Evolutionary conservation across 2,113 vertebrate genomes (phyloP).

Genomic region (Himantopus leucocephalus): DNA sequence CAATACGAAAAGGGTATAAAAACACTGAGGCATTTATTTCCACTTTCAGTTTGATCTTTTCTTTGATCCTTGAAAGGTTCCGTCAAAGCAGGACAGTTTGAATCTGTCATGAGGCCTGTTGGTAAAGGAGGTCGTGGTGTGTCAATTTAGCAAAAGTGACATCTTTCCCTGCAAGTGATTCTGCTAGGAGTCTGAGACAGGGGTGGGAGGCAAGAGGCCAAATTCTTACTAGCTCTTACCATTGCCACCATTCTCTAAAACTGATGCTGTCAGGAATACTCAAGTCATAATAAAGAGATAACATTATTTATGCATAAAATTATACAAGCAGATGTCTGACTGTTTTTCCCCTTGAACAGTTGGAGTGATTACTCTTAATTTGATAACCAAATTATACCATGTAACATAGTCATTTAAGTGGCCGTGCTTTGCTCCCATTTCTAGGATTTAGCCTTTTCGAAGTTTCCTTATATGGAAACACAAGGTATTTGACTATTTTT

Average conservation of each 20-base stretch:
- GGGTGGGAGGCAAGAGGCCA: background rate
- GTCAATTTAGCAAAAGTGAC: background rate
- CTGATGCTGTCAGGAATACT: background rate
- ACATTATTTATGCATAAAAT: background rate
- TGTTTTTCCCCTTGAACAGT: background rate
- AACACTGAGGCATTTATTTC: background rate
- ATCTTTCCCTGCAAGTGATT: background rate
- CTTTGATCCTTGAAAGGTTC: constrained; percentile 10
- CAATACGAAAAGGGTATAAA: background rate
- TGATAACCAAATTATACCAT: background rate
- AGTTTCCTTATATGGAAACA: background rate
- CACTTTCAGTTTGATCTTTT: background rate
- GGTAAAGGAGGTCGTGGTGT: background rate
- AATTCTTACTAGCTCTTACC: background rate
- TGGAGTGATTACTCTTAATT: background rate
- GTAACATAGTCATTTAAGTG: background rate
- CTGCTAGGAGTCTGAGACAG: background rate
- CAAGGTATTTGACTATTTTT: background rate
- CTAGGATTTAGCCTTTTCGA: background rate
- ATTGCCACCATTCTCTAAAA: background rate
- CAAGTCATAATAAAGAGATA: background rate
- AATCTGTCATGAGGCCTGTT: background rate
- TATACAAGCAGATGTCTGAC: background rate
- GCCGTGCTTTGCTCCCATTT: background rate
- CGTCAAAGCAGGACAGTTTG: background rate